A percentile compares a stretch with the other conserved stretches of the same genome.
phyloP scores from a whole-genome alignment of 2,113 vertebrate species.

The Fregetta grallaria region DNA sequence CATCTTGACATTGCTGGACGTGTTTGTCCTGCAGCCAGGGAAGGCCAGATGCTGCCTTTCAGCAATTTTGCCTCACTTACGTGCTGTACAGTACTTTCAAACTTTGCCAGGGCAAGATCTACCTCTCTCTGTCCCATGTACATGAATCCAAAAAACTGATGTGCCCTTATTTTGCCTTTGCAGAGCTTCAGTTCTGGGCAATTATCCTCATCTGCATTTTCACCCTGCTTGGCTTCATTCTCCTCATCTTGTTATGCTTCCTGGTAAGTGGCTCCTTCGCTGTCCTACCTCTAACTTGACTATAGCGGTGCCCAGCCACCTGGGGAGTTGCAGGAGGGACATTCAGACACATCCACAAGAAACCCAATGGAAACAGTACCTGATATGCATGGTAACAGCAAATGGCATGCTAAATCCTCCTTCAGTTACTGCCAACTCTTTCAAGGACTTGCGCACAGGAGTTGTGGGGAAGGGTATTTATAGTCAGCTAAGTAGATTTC shows the following conservation, averaged over 20 bases:
- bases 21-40: background rate
- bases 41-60: background rate
- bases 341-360: background rate
- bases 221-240: slow-evolving; percentile 60
- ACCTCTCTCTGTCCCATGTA: background rate
- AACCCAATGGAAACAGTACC: background rate
- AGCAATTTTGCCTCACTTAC: background rate
- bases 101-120: background rate
- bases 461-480: background rate
- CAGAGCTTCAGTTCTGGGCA: slow-evolving; percentile 75
- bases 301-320: no score
- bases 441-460: background rate
- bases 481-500: background rate
- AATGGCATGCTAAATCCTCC: background rate
- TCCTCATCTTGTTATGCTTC: slow-evolving; percentile 62
- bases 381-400: fast-evolving
- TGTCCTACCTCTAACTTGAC: background rate
- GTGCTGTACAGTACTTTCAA: background rate
- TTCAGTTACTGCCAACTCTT: background rate
- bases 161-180: background rate
- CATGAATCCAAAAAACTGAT: background rate
- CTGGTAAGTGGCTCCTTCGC: slow-evolving; percentile 66
- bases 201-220: slow-evolving; percentile 78
- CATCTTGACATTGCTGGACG: background rate
- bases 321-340: background rate